phyloP scores from a whole-genome alignment of 2,113 vertebrate species.

The Eudyptes chrysolophus region DNA sequence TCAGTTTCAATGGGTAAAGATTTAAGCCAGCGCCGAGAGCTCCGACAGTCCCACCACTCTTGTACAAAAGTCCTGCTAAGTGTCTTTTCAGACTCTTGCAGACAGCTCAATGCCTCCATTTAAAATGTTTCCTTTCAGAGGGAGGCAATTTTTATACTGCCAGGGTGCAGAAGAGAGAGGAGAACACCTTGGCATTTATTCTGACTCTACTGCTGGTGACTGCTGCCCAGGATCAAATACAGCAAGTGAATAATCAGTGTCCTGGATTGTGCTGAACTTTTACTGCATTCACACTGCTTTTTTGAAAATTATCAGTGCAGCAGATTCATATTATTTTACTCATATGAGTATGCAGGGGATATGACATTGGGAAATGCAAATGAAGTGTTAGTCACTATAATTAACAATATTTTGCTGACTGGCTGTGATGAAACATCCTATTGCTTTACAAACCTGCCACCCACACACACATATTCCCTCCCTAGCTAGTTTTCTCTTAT shows the following conservation, averaged over 20 bases:
- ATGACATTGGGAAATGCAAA: not conserved
- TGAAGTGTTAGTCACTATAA: not conserved
- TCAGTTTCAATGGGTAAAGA: not conserved
- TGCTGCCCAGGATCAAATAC: not conserved
- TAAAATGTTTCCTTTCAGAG: not conserved
- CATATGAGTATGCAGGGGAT: not conserved
- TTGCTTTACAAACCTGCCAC: not conserved
- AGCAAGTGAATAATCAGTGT: not conserved
- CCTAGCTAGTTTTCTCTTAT: not conserved
- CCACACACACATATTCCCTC: not conserved
- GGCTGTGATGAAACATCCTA: not conserved
- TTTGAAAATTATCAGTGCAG: not conserved
- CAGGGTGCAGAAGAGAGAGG: not conserved
- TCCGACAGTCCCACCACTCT: not conserved
- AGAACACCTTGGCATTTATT: not conserved
- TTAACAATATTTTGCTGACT: not conserved
- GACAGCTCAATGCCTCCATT: not conserved
- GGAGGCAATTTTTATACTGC: not conserved
- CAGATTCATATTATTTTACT: not conserved
- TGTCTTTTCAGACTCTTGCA: not conserved
- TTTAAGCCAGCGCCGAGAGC: not conserved
- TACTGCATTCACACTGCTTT: not conserved
- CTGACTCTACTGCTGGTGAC: not conserved
- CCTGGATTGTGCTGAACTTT: not conserved
- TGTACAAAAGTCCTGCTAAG: fast-evolving